These are phyloP conservation scores for Ashinkailepas kermadecensis DNA, from an alignment of 2,888 invertebrate genomes.

Conservation along the genomic window DNA sequence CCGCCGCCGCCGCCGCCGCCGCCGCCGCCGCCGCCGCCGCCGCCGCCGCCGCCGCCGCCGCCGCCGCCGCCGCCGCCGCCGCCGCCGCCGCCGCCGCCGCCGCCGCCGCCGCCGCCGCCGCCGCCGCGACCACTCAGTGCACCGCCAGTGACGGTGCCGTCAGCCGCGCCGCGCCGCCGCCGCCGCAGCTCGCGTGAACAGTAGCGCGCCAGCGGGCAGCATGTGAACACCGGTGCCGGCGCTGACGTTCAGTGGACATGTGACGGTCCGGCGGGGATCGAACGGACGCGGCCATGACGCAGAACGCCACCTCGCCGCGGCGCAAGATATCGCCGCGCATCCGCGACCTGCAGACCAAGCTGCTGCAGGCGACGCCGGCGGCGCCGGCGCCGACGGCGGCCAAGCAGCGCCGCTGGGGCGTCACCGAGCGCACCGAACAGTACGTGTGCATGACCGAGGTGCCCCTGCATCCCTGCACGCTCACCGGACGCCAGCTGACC, in stretches of 20 bases:
- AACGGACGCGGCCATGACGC: not conserved
- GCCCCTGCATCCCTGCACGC: not conserved
- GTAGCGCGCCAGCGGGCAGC: not conserved
- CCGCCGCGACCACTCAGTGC: not conserved
- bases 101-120: too few species aligned
- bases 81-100: too few species aligned
- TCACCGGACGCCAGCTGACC: not conserved
- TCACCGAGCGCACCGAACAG: not conserved
- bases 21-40: too few species aligned
- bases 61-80: too few species aligned
- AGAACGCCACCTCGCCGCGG: conserved; percentile 7
- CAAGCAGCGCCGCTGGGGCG: not conserved
- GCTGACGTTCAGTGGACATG: not conserved
- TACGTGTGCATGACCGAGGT: not conserved
- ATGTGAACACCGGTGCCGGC: not conserved
- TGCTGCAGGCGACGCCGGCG: not conserved
- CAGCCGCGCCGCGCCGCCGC: not conserved
- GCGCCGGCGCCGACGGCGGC: not conserved
- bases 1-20: too few species aligned
- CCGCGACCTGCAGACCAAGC: not conserved
- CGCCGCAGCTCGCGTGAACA: not conserved
- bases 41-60: too few species aligned
- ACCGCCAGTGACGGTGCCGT: not conserved
- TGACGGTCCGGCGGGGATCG: too few species aligned
- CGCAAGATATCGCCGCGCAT: conserved; percentile 14